Conservation (phyloP, 2,113 vertebrate species). For the Theristicus caerulescens region DNA sequence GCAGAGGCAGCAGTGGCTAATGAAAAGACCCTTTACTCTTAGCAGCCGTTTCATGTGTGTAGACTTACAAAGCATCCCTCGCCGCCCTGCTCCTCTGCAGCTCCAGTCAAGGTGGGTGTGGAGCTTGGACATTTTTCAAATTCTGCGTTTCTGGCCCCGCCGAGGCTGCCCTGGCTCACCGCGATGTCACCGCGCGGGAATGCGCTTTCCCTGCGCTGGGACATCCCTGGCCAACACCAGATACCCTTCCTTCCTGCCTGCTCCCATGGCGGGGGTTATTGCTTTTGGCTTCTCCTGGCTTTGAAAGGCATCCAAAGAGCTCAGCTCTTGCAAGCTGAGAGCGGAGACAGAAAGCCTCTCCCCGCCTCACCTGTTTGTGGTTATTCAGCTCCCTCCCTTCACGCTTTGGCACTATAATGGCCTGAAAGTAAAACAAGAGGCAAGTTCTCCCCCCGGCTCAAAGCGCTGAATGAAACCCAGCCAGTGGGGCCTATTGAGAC, state of each 20-base stretch:
- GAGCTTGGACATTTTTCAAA: not conserved
- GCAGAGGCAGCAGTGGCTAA: not conserved
- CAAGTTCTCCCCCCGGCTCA: slow-evolving; percentile 25
- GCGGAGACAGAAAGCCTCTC: slow-evolving; percentile 62
- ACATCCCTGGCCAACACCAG: slow-evolving; percentile 44
- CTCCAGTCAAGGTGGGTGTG: not conserved
- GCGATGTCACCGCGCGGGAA: slow-evolving; percentile 26
- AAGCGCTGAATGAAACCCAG: slow-evolving; percentile 50
- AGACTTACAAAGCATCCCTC: not conserved
- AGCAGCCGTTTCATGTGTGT: not conserved
- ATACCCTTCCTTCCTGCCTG: slow-evolving; percentile 59
- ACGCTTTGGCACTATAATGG: slow-evolving; percentile 53
- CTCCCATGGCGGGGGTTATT: slow-evolving; percentile 58
- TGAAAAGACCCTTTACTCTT: not conserved
- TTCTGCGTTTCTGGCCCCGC: not conserved
- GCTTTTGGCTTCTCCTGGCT: slow-evolving; percentile 52
- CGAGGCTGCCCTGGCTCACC: not conserved
- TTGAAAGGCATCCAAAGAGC: slow-evolving; percentile 73
- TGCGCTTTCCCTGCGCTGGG: slow-evolving; percentile 25
- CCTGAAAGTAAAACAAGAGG: slow-evolving; percentile 48
- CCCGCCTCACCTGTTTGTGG: slow-evolving; percentile 76
- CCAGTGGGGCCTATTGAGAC: slow-evolving; percentile 53
- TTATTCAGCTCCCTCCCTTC: slow-evolving; percentile 70
- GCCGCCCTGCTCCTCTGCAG: not conserved
- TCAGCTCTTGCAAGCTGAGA: slow-evolving; percentile 62